phyloP scores from a whole-genome alignment of 2,113 vertebrate genomes.

The Talpa occidentalis region DNA sequence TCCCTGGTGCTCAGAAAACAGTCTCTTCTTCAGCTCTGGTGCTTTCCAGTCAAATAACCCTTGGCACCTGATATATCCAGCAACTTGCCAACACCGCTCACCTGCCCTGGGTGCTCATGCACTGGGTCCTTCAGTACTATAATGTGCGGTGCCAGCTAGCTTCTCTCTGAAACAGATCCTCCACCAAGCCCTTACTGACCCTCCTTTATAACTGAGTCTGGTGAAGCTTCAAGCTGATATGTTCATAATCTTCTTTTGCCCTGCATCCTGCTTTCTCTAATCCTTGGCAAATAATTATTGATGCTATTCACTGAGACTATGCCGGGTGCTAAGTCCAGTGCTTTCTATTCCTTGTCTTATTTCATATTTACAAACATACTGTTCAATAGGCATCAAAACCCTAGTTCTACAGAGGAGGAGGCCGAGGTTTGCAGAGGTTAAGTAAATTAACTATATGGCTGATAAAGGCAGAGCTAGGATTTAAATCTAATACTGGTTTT shows the following conservation, averaged over 20 bases:
- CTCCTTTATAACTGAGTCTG: background rate
- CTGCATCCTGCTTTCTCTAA: background rate
- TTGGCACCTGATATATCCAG: background rate
- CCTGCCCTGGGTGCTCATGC: background rate
- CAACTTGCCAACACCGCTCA: background rate
- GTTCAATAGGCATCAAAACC: background rate
- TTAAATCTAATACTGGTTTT: background rate
- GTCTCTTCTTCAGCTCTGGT: background rate
- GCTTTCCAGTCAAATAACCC: background rate
- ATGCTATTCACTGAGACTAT: background rate
- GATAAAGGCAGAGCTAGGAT: background rate
- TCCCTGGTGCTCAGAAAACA: background rate
- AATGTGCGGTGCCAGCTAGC: background rate
- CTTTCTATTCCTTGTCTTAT: background rate
- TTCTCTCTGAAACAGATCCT: background rate
- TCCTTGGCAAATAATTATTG: background rate
- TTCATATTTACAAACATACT: background rate
- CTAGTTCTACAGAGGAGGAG: background rate
- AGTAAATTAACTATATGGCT: background rate
- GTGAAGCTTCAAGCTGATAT: background rate
- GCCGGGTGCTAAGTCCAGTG: background rate
- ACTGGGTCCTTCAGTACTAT: fast-evolving
- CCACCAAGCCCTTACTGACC: background rate
- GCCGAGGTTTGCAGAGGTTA: background rate
- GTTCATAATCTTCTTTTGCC: background rate